phyloP scores from a whole-genome alignment of 2,888 invertebrate genomes.

The Cybosia mesomella region DNA sequence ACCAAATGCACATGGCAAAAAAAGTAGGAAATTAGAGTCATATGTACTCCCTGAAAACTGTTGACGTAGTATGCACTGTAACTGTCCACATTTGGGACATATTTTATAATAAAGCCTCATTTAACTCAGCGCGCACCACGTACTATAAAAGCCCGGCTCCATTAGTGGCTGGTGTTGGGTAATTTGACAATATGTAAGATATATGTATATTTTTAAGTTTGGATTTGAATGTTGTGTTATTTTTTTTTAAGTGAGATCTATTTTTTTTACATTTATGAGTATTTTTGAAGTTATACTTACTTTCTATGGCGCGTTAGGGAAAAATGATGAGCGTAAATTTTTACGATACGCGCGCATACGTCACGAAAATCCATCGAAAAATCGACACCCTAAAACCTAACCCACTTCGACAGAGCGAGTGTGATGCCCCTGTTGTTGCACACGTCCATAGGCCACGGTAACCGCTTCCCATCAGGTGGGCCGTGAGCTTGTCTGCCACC shows the following conservation, averaged over 20 bases:
- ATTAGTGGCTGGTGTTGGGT: constrained; percentile 46
- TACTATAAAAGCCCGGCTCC: constrained; percentile 44
- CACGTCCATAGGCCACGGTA: no score
- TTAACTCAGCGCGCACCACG: constrained; percentile 33
- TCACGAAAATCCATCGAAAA: no score
- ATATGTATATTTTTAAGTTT: constrained; percentile 2
- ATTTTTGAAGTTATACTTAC: no score
- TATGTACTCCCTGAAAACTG: constrained; percentile 9
- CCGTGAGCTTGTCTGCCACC: no score
- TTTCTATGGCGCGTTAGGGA: no score
- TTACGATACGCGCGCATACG: no score
- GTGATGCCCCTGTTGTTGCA: no score
- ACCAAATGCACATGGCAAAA: background rate
- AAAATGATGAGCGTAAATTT: no score
- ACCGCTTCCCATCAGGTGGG: no score
- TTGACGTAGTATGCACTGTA: constrained; percentile 7
- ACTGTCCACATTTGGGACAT: constrained; percentile 19
- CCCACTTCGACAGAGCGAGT: no score
- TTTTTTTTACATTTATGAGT: background rate
- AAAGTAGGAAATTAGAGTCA: background rate
- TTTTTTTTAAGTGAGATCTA: background rate
- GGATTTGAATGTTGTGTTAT: background rate
- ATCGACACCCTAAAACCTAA: no score
- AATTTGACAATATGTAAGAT: constrained; percentile 51
- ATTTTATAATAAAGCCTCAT: constrained; percentile 47